Evolutionary conservation across 2,888 invertebrate genomes (phyloP).

Genomic region (Metallyticus violacea): DNA sequence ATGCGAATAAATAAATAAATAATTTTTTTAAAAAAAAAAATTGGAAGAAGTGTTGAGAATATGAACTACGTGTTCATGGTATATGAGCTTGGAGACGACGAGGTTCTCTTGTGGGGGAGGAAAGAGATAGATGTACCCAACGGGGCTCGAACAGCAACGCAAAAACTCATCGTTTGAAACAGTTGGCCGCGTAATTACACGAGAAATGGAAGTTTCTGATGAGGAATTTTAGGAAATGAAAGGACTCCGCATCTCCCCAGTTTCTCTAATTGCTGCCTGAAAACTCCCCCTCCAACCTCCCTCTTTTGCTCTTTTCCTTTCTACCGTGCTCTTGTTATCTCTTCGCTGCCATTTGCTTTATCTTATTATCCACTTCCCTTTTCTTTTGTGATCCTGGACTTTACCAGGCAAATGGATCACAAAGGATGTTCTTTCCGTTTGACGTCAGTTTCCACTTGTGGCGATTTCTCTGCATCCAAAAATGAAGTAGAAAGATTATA

Average conservation of each 20-base stretch:
- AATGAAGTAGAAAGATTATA: neutral
- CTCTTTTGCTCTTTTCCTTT: neutral
- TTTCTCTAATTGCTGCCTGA: neutral
- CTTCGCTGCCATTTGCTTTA: neutral
- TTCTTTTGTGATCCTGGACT: neutral
- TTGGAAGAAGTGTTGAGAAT: too few relatives aligned
- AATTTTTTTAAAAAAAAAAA: too few relatives aligned
- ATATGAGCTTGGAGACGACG: too few relatives aligned
- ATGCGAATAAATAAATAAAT: too few relatives aligned
- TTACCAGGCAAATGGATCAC: neutral
- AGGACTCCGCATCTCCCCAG: neutral
- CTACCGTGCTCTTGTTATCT: neutral
- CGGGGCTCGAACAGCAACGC: neutral
- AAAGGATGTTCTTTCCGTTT: neutral
- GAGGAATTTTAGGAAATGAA: constrained; percentile 25
- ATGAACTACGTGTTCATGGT: too few relatives aligned
- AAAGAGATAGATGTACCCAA: neutral
- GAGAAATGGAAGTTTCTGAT: constrained; percentile 20
- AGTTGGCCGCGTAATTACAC: neutral
- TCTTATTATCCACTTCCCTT: neutral
- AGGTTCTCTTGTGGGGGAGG: too few relatives aligned
- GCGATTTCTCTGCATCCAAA: neutral
- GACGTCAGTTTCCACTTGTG: neutral
- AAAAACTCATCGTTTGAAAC: neutral
- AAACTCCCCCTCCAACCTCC: neutral